phyloP scores from a whole-genome alignment of 2,797 vertebrate genomes.

The Lophius americanus region DNA sequence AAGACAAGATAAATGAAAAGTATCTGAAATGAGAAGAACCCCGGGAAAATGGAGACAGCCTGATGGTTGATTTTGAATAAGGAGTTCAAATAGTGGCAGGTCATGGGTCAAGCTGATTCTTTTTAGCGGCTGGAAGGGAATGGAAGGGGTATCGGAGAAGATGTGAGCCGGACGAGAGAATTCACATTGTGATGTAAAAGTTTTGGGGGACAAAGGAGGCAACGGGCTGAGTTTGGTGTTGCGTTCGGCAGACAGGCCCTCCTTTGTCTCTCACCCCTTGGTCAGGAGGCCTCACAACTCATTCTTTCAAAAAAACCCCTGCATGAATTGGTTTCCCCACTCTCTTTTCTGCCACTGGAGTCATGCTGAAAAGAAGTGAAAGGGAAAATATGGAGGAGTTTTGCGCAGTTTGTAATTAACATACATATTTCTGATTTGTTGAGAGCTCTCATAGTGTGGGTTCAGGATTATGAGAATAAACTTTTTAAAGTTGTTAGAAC shows the following conservation, averaged over 20 bases:
- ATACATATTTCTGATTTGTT: constrained; percentile 67
- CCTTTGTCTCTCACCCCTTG: constrained; percentile 78
- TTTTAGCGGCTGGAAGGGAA: constrained; percentile 52
- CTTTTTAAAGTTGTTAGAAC: not conserved
- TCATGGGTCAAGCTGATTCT: constrained; percentile 72
- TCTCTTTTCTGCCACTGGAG: constrained; percentile 31
- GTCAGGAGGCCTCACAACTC: constrained; percentile 80
- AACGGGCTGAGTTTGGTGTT: constrained; percentile 77
- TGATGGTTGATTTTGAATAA: constrained; percentile 74
- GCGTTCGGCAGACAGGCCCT: constrained; percentile 77
- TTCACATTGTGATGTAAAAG: constrained; percentile 84
- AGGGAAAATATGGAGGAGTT: constrained; percentile 52
- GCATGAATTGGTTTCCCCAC: constrained; percentile 39
- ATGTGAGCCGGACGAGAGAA: constrained; percentile 73
- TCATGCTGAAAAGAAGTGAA: constrained; percentile 60
- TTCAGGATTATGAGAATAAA: constrained; percentile 55
- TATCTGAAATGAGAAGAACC: constrained; percentile 64
- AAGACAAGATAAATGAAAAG: constrained; percentile 28
- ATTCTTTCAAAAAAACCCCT: constrained; percentile 47
- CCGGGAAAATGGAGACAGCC: constrained; percentile 50
- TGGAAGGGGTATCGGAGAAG: constrained; percentile 37
- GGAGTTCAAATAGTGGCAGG: constrained; percentile 69
- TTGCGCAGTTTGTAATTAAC: constrained; percentile 70
- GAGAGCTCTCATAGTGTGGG: constrained; percentile 48
- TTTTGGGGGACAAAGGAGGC: constrained; percentile 78